Evolutionary conservation across 1,140 invertebrate species (phyloP).

Genomic region (Panagrolaimus sp.): DNA sequence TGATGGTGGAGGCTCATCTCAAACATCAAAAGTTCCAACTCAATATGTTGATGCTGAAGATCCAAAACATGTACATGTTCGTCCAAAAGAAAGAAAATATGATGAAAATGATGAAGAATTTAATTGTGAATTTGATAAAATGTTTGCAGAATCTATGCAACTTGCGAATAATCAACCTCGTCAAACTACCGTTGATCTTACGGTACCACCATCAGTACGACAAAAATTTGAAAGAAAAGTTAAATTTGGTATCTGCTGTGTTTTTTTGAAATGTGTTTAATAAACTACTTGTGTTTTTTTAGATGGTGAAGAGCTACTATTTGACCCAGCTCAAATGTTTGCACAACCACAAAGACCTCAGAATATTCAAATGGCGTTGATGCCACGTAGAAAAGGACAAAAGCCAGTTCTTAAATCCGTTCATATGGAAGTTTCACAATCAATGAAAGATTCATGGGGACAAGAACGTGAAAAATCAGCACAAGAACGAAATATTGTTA

Average conservation of each 20-base stretch:
- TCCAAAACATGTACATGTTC: slow-evolving; percentile 29
- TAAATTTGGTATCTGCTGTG: slow-evolving; percentile 41
- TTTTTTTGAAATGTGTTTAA: neutral
- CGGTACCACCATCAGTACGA: slow-evolving; percentile 39
- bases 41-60: slow-evolving; percentile 8
- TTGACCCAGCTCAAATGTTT: neutral
- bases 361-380: slow-evolving; percentile 30
- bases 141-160: slow-evolving; percentile 38
- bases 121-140: slow-evolving; percentile 39
- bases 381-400: slow-evolving; percentile 35
- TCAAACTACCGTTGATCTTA: slow-evolving; percentile 29
- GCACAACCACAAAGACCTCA: neutral
- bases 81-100: slow-evolving; percentile 24
- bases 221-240: slow-evolving; percentile 46
- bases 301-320: neutral
- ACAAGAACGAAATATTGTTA: slow-evolving; percentile 18
- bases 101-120: slow-evolving; percentile 40
- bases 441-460: slow-evolving; percentile 18
- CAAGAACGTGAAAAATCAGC: slow-evolving; percentile 8
- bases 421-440: slow-evolving; percentile 15
- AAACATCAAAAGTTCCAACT: too few species aligned
- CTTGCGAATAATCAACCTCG: neutral
- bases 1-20: slow-evolving; percentile 13
- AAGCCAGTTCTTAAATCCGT: slow-evolving; percentile 31
- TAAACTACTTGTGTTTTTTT: too few species aligned